Base-by-base conservation (phyloP, 2,797 vertebrate species). In the Eospalax fontanierii region DNA sequence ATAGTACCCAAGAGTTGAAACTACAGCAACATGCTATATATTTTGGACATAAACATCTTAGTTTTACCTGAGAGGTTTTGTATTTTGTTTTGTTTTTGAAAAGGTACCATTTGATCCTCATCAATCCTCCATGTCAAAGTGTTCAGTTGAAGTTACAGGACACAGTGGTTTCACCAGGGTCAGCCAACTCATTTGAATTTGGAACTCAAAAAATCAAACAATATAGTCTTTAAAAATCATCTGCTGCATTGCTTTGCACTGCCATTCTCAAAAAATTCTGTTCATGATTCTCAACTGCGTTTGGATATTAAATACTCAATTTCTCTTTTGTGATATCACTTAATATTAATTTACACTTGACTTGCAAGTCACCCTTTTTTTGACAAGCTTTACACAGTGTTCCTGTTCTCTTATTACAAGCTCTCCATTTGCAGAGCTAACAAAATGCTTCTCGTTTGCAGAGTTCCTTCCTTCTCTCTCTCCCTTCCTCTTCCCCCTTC, bases 151-250 rank as follows among this genome's bases (percentile, higher is more conserved):
- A 30, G 26, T 16, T 38, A 87, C 54, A 40, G 22, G 35, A 80
- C 10, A 30, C 0, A 9, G 35, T 3, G 10, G 7, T 16, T 89
- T 87, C 26, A 63, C 22, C 40, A 81, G 9, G 30, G 21, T 50
- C 24, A 6, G 73, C 12, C 78, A 63, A 57, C 18, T 75, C 22
- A n/a, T 74, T 28, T 30, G 33, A 91, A 85, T 59, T n/a, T 76
- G 33, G 79, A 93, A 35, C 66, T 82, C 26, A 86, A 95, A 86
- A 95, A 86, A 46, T 40, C 46, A 3, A 74, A 35, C 33, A 83
- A 5, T 35, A 38, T 59, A 68, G 14, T 24, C 26, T 16, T 19
- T 1, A 28, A 43, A 75, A 89, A 4, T 14, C 35, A 40, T 73
- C 71, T 33, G 15, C 81, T 83, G 3, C 4, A 26, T 11, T 14